These are phyloP conservation scores for Drosophila sucinea DNA, from an alignment of 1,140 invertebrate species.

Conservation along the genomic window DNA sequence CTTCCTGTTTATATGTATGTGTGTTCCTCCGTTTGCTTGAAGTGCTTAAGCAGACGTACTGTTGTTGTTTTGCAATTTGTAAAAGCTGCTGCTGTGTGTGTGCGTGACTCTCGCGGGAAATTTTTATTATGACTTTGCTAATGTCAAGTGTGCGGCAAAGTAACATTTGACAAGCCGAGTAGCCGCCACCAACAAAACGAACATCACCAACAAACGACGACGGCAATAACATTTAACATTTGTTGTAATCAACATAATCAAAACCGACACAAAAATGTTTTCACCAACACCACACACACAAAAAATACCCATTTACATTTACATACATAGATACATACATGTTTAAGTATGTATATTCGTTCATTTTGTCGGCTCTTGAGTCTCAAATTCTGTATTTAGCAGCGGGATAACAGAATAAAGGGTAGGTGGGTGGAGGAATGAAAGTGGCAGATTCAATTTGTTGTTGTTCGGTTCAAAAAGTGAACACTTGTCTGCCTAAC, in stretches of 20 bases:
- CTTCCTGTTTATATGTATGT: not conserved
- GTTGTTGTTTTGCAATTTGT: constrained; percentile 62
- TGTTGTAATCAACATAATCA: constrained; percentile 80
- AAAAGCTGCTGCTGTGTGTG: constrained; percentile 37
- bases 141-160: constrained; percentile 79
- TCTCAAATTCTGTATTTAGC: not conserved
- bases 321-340: not conserved
- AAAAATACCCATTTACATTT: not conserved
- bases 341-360: not conserved
- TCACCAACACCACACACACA: constrained; percentile 32
- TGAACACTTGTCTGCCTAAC: not conserved
- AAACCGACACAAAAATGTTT: constrained; percentile 60
- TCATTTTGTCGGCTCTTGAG: constrained; percentile 9
- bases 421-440: not conserved
- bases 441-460: too few relatives aligned
- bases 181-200: constrained; percentile 37
- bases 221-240: constrained; percentile 47
- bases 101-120: constrained; percentile 64
- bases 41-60: constrained; percentile 50
- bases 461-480: constrained; percentile 2
- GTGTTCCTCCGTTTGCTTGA: constrained; percentile 31
- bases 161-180: constrained; percentile 45
- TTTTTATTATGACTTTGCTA: constrained; percentile 79
- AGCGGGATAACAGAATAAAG: too few relatives aligned
- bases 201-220: constrained; percentile 18